Evolutionary conservation across 1,140 invertebrate species (phyloP).

Genomic region (Drosophila nigrodunni): DNA sequence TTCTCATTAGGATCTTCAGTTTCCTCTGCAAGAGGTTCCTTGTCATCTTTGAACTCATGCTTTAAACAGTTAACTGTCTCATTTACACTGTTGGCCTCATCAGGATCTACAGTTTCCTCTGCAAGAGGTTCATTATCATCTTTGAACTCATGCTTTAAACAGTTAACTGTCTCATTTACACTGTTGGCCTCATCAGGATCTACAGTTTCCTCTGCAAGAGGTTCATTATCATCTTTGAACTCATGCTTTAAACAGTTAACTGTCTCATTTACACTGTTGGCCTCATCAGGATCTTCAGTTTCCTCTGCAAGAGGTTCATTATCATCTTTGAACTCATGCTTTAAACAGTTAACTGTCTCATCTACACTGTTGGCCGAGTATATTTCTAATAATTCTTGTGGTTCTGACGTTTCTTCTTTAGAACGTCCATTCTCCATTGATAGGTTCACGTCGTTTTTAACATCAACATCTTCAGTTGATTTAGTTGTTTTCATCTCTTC

Average conservation of each 20-base stretch:
- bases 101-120: not conserved
- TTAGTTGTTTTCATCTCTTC: constrained; percentile 17
- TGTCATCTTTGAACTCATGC: not conserved
- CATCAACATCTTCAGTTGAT: not conserved
- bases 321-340: not conserved
- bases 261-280: not conserved
- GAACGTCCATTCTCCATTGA: constrained; percentile 29
- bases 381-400: not conserved
- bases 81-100: not conserved
- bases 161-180: not conserved
- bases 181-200: not conserved
- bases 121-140: not conserved
- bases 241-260: not conserved
- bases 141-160: not conserved
- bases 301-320: not conserved
- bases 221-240: not conserved
- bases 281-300: not conserved
- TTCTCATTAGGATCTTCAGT: not conserved
- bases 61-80: not conserved
- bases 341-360: not conserved
- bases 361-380: not conserved
- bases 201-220: not conserved
- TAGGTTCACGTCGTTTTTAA: not conserved
- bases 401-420: not conserved
- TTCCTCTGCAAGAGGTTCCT: not conserved